phyloP scores from a whole-genome alignment of 2,113 vertebrate genomes.

The Uria lomvia region DNA sequence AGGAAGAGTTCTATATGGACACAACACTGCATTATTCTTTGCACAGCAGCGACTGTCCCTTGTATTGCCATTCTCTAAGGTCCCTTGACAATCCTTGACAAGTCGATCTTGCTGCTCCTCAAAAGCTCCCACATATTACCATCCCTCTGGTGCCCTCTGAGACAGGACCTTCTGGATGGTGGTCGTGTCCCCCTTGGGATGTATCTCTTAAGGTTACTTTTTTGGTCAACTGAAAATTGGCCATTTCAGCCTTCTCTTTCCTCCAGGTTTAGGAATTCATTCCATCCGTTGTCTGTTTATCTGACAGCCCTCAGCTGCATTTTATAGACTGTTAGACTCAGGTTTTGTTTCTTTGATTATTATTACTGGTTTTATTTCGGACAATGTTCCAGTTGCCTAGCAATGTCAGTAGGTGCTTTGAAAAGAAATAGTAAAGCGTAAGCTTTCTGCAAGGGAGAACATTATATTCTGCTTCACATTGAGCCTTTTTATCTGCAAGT shows the following conservation, averaged over 20 bases:
- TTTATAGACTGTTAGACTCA: neutral
- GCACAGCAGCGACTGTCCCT: neutral
- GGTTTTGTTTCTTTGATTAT: neutral
- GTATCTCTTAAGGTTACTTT: neutral
- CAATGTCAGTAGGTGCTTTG: neutral
- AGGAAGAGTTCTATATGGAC: neutral
- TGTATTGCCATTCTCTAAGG: neutral
- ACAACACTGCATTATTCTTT: neutral
- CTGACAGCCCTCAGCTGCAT: neutral
- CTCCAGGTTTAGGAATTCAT: neutral
- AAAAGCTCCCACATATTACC: neutral
- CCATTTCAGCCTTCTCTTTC: neutral
- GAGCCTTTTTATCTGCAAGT: neutral
- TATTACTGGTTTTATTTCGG: neutral
- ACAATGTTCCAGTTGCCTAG: neutral
- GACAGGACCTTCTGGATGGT: neutral
- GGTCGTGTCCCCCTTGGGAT: rapidly evolving
- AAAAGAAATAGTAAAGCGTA: neutral
- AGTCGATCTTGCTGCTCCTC: neutral
- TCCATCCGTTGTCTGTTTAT: neutral
- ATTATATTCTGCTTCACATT: neutral
- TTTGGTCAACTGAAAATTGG: neutral
- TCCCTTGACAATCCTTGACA: neutral
- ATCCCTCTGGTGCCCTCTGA: neutral
- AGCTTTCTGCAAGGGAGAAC: neutral